phyloP scores from a whole-genome alignment of 2,113 vertebrate genomes.

The Amia ocellicauda region DNA sequence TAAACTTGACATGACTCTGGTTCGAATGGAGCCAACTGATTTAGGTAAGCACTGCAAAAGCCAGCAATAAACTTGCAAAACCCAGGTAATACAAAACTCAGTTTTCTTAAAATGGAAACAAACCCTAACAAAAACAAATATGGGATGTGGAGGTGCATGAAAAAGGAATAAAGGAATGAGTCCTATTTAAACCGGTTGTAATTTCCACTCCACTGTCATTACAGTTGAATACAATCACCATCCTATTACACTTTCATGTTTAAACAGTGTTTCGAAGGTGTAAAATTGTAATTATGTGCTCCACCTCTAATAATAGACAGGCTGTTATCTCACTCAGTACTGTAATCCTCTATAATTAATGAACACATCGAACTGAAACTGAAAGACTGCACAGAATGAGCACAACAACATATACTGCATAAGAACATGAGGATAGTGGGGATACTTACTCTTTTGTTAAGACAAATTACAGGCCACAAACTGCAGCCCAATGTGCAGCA shows the following conservation, averaged over 20 bases:
- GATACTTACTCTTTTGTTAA: conserved; percentile 94
- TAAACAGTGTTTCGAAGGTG: conserved; percentile 26
- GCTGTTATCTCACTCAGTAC: conserved; percentile 37
- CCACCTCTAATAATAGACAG: conserved; percentile 42
- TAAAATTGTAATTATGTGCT: conserved; percentile 43
- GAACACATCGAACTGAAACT: too few relatives aligned
- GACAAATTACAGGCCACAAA: conserved; percentile 97
- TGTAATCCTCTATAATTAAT: conserved; percentile 11
- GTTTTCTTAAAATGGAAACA: too few relatives aligned
- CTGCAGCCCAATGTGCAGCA: conserved; percentile 97
- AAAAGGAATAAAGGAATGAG: not conserved
- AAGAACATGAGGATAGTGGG: not conserved
- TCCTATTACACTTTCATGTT: conserved; percentile 42
- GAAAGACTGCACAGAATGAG: not conserved
- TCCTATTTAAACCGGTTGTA: conserved; percentile 58
- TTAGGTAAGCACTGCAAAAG: not conserved
- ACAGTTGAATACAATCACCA: conserved; percentile 43
- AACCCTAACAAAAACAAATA: not conserved
- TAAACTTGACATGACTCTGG: not conserved
- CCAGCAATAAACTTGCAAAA: not conserved
- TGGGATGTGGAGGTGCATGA: not conserved
- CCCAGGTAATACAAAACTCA: too few relatives aligned
- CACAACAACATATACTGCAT: not conserved
- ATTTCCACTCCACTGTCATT: conserved; percentile 57
- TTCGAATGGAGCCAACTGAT: not conserved